A percentile compares a stretch with the other conserved stretches of the same genome.
phyloP scores from a whole-genome alignment of 30 jellyfish, hydroid and myxozoan species.

The Turritopsis rubra region DNA sequence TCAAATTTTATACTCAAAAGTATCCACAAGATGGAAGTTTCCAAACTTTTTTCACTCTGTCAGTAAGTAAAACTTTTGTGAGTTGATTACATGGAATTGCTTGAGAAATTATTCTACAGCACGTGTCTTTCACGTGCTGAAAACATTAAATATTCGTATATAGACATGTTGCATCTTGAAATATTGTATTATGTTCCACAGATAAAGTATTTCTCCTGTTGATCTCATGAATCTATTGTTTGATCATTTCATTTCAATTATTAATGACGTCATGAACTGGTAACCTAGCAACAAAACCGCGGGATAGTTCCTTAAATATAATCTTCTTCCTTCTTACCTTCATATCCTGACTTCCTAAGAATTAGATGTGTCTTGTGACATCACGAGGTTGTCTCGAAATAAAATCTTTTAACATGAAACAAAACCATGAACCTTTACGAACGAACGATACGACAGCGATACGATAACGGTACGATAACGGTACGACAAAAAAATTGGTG shows the following conservation, averaged over 20 bases:
- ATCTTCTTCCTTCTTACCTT: not conserved
- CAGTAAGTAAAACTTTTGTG: constrained; percentile 59
- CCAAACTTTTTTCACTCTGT: constrained; percentile 68
- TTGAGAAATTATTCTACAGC: too few species aligned
- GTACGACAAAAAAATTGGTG: too few species aligned
- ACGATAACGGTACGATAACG: too few species aligned
- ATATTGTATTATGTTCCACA: too few species aligned
- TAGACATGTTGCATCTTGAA: too few species aligned
- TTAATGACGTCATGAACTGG: not conserved
- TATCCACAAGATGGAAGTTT: constrained; percentile 67
- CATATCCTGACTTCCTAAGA: not conserved
- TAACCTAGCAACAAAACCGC: not conserved
- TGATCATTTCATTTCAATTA: not conserved
- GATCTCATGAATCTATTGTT: too few species aligned
- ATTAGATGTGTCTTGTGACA: not conserved
- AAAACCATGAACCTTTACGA: too few species aligned
- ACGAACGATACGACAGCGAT: too few species aligned
- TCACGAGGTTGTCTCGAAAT: too few species aligned
- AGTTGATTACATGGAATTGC: too few species aligned
- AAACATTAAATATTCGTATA: not conserved
- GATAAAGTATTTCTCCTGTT: too few species aligned
- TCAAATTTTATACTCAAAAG: constrained; percentile 75
- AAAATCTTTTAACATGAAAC: too few species aligned
- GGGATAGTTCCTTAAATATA: not conserved
- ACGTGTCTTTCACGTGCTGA: not conserved